Conservation (phyloP, 1,140 invertebrate species). For the Mercenaria mercenaria region DNA sequence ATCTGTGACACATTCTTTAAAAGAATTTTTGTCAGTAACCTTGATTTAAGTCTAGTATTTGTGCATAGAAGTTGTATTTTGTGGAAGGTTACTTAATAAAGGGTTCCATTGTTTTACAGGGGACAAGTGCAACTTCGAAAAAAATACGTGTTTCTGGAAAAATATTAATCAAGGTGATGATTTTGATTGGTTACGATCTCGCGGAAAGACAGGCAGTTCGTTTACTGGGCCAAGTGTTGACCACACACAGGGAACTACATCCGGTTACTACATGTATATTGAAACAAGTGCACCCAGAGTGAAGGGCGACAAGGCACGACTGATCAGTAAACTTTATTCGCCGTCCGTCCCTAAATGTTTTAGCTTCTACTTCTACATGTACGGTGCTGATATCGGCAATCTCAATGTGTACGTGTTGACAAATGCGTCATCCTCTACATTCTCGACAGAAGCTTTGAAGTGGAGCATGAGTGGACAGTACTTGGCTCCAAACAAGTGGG, state of each 20-base stretch:
- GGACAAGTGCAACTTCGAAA: slow-evolving; percentile 76
- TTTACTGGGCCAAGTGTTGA: slow-evolving; percentile 80
- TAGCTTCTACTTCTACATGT: slow-evolving; percentile 83
- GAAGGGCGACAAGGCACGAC: slow-evolving; percentile 70
- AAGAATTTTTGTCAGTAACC: no score
- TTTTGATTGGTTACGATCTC: slow-evolving; percentile 80
- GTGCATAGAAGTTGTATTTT: no score
- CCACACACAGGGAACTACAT: slow-evolving; percentile 74
- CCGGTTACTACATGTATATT: slow-evolving; percentile 64
- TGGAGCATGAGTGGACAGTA: slow-evolving; percentile 74
- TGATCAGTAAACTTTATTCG: slow-evolving; percentile 71
- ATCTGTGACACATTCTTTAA: no score
- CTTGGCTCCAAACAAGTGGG: slow-evolving; percentile 72
- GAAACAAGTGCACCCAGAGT: slow-evolving; percentile 76
- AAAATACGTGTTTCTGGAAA: slow-evolving; percentile 78
- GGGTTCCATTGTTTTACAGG: slow-evolving; percentile 28
- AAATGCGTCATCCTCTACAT: slow-evolving; percentile 69
- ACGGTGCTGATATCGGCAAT: slow-evolving; percentile 76
- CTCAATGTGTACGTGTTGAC: slow-evolving; percentile 74
- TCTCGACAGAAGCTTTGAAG: slow-evolving; percentile 73
- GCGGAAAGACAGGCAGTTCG: slow-evolving; percentile 85
- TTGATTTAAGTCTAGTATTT: no score
- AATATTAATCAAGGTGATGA: slow-evolving; percentile 74
- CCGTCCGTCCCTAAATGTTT: slow-evolving; percentile 68
- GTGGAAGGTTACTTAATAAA: no score